Base-by-base conservation (phyloP, 2,113 vertebrate species). In the Cynoglossus semilaevis region DNA sequence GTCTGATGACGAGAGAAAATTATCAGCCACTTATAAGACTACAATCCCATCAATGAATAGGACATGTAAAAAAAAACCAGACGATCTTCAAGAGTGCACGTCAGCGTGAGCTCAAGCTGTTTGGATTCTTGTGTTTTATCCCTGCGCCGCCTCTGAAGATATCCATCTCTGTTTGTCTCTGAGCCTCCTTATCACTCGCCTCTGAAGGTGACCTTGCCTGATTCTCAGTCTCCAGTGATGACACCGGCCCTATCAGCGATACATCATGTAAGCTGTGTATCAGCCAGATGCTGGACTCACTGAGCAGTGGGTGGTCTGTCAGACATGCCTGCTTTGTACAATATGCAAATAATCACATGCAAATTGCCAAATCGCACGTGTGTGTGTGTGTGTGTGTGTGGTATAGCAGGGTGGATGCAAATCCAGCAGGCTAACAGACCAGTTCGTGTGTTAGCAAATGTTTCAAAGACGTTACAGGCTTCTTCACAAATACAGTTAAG, bases 301-400 rank as follows among this genome's bases (percentile, higher is more conserved):
- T 1, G 50, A 80, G 70, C 82, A 69, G 80, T 78, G 67, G 85
- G 87, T 80, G 85, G 85, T 81, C 82, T 61, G 67, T 77, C 72
- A 70, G 69, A 52, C 76, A 42, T 37, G 50, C 75, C 67, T 29
- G 81, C 78, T 69, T 82, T 72, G 73, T 79, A 84, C 77, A 74
- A 76, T 84, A 87, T 87, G 82, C 80, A 86, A 88, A 88, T 85
- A 70, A 74, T 72, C 73, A 72, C 80, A 86, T 85, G 85, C 83
- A 86, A 85, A 88, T 87, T 58, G 79, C 45, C 76, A 46, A 19
- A 49, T 66, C 49, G 5, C 49, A 58, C 46, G 69, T 70, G 72
- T 51, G 22, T 29, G 22, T 29, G 22, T 29, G 22, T 29, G 22
- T 29, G 22, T 29, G 22, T 29, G 22, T 59, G 75, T 37, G 9